A percentile compares a stretch with the other conserved stretches of the same genome.
Evolutionary conservation across 2,113 vertebrate genomes (phyloP).

Genomic region (Anas platyrhynchos): DNA sequence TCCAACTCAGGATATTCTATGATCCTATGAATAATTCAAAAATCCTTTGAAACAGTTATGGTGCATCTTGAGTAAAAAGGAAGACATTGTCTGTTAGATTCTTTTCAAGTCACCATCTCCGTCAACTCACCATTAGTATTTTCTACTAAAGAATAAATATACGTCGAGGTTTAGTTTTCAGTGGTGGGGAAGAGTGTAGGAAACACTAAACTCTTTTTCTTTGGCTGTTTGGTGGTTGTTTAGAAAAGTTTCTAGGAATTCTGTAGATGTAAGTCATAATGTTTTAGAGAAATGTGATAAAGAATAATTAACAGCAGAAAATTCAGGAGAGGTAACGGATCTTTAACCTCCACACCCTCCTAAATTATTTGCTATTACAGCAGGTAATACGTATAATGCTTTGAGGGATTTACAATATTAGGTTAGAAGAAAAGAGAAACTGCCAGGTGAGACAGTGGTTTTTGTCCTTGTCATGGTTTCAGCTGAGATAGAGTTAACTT

Average conservation of each 20-base stretch:
- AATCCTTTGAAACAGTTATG: not conserved
- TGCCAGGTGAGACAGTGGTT: not conserved
- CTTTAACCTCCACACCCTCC: not conserved
- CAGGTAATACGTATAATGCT: not conserved
- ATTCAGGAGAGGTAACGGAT: not conserved
- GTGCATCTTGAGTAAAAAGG: not conserved
- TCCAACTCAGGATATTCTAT: too few species aligned
- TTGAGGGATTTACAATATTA: not conserved
- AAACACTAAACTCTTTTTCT: not conserved
- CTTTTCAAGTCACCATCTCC: not conserved
- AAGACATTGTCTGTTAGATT: not conserved
- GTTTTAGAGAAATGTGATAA: not conserved
- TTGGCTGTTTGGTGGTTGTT: not conserved
- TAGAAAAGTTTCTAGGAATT: not conserved
- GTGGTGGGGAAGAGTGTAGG: too few species aligned
- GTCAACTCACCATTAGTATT: not conserved
- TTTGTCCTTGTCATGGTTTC: not conserved
- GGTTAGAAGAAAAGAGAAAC: not conserved
- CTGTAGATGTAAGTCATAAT: not conserved
- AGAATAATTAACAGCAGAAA: not conserved
- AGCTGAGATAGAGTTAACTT: not conserved
- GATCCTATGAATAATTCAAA: not conserved
- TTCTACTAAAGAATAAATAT: not conserved
- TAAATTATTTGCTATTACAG: not conserved
- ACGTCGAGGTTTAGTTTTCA: not conserved